phyloP scores from a whole-genome alignment of 2,797 vertebrate species.

The Danio choprae region DNA sequence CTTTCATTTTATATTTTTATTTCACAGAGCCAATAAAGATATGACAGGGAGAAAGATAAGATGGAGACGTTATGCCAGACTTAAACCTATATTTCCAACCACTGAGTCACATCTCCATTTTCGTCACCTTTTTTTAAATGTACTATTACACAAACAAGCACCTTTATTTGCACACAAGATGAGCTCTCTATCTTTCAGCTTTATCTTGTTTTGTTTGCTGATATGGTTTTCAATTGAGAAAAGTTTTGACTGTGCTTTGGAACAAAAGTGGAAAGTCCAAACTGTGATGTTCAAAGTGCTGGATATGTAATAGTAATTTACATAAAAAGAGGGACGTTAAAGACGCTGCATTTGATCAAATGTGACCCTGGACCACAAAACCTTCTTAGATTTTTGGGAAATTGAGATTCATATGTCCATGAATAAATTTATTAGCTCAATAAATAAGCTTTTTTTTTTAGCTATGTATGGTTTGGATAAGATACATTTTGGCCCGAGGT shows the following conservation, averaged over 20 bases:
- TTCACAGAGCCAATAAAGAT: neutral
- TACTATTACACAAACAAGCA: too few species aligned
- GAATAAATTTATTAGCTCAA: too few species aligned
- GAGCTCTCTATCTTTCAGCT: neutral
- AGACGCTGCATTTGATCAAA: too few species aligned
- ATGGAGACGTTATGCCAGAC: neutral
- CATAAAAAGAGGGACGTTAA: too few species aligned
- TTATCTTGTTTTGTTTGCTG: conserved; percentile 9
- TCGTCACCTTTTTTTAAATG: too few species aligned
- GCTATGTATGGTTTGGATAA: too few species aligned
- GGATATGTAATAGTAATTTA: neutral
- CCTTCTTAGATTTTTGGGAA: too few species aligned
- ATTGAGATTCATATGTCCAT: too few species aligned
- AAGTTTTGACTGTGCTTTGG: neutral
- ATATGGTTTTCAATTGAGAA: conserved; percentile 17
- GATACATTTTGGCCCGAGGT: too few species aligned
- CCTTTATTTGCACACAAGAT: conserved; percentile 27
- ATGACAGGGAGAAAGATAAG: neutral
- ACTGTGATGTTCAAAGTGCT: neutral
- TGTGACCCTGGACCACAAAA: too few species aligned
- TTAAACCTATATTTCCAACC: neutral
- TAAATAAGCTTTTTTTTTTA: too few species aligned
- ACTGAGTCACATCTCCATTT: neutral
- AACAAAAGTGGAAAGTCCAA: neutral
- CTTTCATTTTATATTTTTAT: neutral